A percentile compares a stretch with the other conserved stretches of the same genome.
These are phyloP conservation scores for Brachyhypopomus gauderio DNA, from an alignment of 2,113 vertebrate genomes.

Conservation along the genomic window DNA sequence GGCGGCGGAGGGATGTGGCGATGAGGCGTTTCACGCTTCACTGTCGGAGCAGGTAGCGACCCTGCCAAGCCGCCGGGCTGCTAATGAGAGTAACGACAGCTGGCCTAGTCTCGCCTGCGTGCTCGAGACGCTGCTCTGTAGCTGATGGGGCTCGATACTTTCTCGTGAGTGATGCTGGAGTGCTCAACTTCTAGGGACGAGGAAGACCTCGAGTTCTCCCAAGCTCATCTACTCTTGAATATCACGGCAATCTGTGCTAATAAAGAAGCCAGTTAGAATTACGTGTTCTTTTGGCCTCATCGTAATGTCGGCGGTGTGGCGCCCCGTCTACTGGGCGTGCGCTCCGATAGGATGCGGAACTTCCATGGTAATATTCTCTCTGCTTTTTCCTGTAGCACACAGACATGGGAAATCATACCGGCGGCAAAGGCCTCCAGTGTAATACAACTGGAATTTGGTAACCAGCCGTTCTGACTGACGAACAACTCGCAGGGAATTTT, in stretches of 20 bases:
- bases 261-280: slow-evolving; percentile 12
- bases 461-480: background rate
- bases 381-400: slow-evolving; percentile 33
- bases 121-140: slow-evolving; percentile 28
- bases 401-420: slow-evolving; percentile 51
- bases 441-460: slow-evolving; percentile 34
- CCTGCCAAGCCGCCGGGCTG: background rate
- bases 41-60: slow-evolving; percentile 4
- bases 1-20: background rate
- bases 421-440: slow-evolving; percentile 13
- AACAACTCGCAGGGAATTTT: slow-evolving; percentile 4
- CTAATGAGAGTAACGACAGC: slow-evolving; percentile 27
- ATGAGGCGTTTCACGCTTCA: slow-evolving; percentile 16
- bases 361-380: slow-evolving; percentile 31
- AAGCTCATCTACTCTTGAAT: slow-evolving; percentile 7
- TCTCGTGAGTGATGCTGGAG: slow-evolving; percentile 6
- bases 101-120: slow-evolving; percentile 28
- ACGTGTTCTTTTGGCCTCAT: slow-evolving; percentile 8
- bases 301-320: slow-evolving; percentile 23
- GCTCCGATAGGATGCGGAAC: slow-evolving; percentile 21
- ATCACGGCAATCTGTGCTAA: slow-evolving; percentile 29
- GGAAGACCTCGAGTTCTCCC: slow-evolving; percentile 3
- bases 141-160: slow-evolving; percentile 10
- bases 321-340: slow-evolving; percentile 24
- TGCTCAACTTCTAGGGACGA: background rate